These are phyloP conservation scores for Orthosia cruda DNA, from an alignment of 2,888 invertebrate genomes.

Conservation along the genomic window DNA sequence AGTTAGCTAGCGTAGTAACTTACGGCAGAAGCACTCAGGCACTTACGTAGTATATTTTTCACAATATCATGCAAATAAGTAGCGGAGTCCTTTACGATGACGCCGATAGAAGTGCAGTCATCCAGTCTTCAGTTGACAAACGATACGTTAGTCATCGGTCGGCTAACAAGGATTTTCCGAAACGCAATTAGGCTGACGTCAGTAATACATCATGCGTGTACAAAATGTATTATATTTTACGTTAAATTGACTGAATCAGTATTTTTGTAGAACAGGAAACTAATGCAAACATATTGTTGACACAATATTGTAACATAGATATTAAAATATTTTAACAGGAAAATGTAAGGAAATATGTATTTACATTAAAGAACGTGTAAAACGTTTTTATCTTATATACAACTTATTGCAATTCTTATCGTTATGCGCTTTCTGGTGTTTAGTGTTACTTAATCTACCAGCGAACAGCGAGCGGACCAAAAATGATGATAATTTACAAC, in stretches of 20 bases:
- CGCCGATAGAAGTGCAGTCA: constrained; percentile 38
- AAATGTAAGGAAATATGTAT: constrained; percentile 48
- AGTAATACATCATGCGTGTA: constrained; percentile 46
- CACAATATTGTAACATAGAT: constrained; percentile 35
- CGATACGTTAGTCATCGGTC: constrained; percentile 41
- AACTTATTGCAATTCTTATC: constrained; percentile 38
- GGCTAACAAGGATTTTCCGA: constrained; percentile 56
- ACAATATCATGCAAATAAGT: constrained; percentile 9
- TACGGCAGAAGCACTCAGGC: constrained; percentile 25
- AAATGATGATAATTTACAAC: constrained; percentile 47
- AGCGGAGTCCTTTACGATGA: constrained; percentile 8
- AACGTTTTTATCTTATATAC: constrained; percentile 38
- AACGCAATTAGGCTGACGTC: constrained; percentile 57
- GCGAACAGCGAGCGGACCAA: constrained; percentile 40
- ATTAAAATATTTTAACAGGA: constrained; percentile 51
- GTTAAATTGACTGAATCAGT: constrained; percentile 66
- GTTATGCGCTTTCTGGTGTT: constrained; percentile 27
- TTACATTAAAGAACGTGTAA: constrained; percentile 34
- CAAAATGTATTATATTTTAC: constrained; percentile 57
- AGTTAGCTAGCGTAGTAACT: constrained; percentile 21
- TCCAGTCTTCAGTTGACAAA: constrained; percentile 37
- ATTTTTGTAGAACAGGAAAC: constrained; percentile 63
- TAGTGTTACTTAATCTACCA: constrained; percentile 22
- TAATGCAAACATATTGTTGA: constrained; percentile 46
- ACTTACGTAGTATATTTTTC: constrained; percentile 20